Base-by-base conservation (phyloP, 2,797 vertebrate species). In the Iguana delicatissima region DNA sequence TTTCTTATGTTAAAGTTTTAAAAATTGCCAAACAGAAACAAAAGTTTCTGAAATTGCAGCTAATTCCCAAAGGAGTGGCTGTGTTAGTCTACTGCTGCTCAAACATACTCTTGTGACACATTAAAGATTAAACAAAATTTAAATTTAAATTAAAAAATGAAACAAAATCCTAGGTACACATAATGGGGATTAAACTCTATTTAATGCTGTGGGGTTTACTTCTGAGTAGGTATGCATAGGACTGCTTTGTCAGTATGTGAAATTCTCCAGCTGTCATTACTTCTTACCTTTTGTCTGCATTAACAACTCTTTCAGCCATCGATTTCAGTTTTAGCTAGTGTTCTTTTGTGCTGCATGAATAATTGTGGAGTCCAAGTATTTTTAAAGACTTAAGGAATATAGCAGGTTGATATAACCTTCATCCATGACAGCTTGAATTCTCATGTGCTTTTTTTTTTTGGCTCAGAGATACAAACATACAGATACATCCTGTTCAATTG, bases 401-500 rank as follows among this genome's bases (percentile, higher is more conserved):
- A 55, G 13, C 42, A 85, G 46, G 20, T 55, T 89, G 77, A 69
- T 38, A 38, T 83, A 83, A 69, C 12, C 73, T 92, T 87, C 59
- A 84, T 38, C 32, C 38, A 38, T 35, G 80, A 32, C 50, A 87
- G 73, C 50, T 59, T 87, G 32, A 92, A 67, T 87, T 77, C 69
- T 87, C 80, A 83, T 64, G 72, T 84, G 80, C 77, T 72, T 59
- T 32, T 89, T 89, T 89, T 35, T 64, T 69, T 87, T 32, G 32
- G 73, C 16, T 50, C 35, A 92, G 42, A 91, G 35, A 69, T 42
- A 16, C 57, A 57, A 67, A 92, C 72, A 88, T 85, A 86, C 72
- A 79, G 32, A 89, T 72, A 77, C 73, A 92, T 50, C 87, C 38
- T 89, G 69, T 86, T 89, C 84, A 69, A 38, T 77, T 82, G 50